Base-by-base conservation (phyloP, 92 coral and sea anemone species). In the Galaxea fascicularis region DNA sequence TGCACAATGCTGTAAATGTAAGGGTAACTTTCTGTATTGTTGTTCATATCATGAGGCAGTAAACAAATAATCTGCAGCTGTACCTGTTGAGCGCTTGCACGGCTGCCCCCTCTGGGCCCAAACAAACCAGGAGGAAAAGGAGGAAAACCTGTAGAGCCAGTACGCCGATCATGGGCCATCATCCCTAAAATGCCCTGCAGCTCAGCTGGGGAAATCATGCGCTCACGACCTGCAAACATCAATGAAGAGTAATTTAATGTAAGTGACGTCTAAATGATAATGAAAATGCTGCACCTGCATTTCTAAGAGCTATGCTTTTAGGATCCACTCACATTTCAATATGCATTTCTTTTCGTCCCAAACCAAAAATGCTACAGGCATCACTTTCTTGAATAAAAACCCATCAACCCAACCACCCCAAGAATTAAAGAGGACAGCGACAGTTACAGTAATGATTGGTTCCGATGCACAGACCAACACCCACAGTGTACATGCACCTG, bases 181-280 rank as follows among this genome's bases (percentile, higher is more conserved):
- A 79, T 79, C 18, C 84, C 75, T n/a, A 79, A 28, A 18, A 79
- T 79, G 18, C 86, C 78, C 29, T 71, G 86, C 44, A 82, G 53
- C n/a, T 82, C 80, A 82, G 86, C 80, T 26, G 80, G 80, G 31
- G 88, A 83, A 30, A 83, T 64, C 52, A 65, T 73, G 26, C 73
- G 81, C 24, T 73, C 88, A 73, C 79, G 73, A 28, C 15, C 74
- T 83, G n/a, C 10, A 63, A 63, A 60, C n/a, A 68, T 28, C 30
- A 29, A 10, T 4, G 35, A 31, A 17, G 46, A 41, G 12, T 29
- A 46, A 13, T 15, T 2, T 18, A n/a, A n/a, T 20, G 10, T 21
- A 60, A 0, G 54, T 49, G 22, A 22, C 31, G 22, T 4, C 29
- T 10, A 6, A 60, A 60, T 7, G 3, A 35, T 6, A 35, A 35